Evolutionary conservation across 2,797 vertebrate species (phyloP).

Genomic region (Hypotaenidia okinawae): DNA sequence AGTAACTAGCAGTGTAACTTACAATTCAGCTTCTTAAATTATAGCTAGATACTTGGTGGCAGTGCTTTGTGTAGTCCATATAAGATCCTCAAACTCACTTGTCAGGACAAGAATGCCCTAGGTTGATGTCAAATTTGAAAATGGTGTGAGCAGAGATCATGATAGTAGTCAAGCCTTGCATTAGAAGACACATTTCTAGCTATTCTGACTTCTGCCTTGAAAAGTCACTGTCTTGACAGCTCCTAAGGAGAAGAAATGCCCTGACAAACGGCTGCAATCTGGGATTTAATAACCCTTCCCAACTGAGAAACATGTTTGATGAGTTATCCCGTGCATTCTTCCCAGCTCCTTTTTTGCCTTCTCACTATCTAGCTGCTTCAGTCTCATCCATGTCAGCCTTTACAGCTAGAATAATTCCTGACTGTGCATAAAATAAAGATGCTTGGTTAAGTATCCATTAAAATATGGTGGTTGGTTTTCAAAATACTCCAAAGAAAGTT

Average conservation of each 20-base stretch:
- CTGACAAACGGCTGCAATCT: not conserved
- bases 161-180: not conserved
- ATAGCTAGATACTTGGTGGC: not conserved
- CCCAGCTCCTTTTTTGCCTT: not conserved
- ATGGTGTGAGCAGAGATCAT: not conserved
- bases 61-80: not conserved
- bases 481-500: not conserved
- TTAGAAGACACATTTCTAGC: not conserved
- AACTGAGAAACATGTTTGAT: not conserved
- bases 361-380: not conserved
- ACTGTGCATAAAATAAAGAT: not conserved
- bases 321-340: not conserved
- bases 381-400: not conserved
- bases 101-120: not conserved
- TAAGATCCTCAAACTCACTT: not conserved
- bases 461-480: not conserved
- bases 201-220: not conserved
- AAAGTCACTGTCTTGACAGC: not conserved
- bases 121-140: not conserved
- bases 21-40: not conserved
- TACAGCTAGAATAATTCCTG: not conserved
- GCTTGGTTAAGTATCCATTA: not conserved
- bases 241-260: not conserved
- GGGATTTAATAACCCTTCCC: not conserved
- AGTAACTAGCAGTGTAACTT: not conserved